These are phyloP conservation scores for Melanotaenia duboulayi DNA, from an alignment of 2,113 vertebrate species.

Conservation along the genomic window DNA sequence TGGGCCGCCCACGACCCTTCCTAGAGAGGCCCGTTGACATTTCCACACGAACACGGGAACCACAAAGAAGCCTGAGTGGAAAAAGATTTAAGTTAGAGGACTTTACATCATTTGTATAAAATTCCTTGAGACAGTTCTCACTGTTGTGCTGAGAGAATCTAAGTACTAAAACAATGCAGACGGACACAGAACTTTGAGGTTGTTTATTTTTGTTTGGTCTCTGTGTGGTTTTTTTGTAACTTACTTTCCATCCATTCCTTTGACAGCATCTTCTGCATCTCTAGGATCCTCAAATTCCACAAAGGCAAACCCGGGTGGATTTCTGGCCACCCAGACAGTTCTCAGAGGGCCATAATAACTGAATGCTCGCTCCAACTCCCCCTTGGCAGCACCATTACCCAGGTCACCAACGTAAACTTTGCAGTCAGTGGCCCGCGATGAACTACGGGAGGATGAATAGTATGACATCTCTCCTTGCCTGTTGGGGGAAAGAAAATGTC, in stretches of 20 bases:
- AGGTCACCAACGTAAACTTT: constrained; percentile 86
- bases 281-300: constrained; percentile 86
- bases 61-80: constrained; percentile 80
- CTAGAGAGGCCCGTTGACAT: constrained; percentile 85
- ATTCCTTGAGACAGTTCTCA: too few species aligned
- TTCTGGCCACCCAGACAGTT: constrained; percentile 86
- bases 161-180: too few species aligned
- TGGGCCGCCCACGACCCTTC: constrained; percentile 84
- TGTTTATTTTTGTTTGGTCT: too few species aligned
- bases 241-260: constrained; percentile 88
- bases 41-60: constrained; percentile 85
- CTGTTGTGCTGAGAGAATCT: too few species aligned
- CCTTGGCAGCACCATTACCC: constrained; percentile 86
- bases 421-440: constrained; percentile 81
- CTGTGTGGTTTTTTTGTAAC: constrained; percentile 35
- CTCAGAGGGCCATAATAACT: constrained; percentile 86
- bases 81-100: background rate
- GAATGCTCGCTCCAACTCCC: constrained; percentile 85
- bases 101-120: background rate
- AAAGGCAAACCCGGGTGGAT: constrained; percentile 86
- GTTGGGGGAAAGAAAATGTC: background rate
- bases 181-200: too few species aligned
- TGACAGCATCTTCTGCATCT: constrained; percentile 86
- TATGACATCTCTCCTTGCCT: constrained; percentile 73
- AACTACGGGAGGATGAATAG: constrained; percentile 82